Percentiles rank a stretch among this genome's conserved stretches.
phyloP scores from a whole-genome alignment of 1,140 invertebrate genomes.

The Ostrea denselamellosa region DNA sequence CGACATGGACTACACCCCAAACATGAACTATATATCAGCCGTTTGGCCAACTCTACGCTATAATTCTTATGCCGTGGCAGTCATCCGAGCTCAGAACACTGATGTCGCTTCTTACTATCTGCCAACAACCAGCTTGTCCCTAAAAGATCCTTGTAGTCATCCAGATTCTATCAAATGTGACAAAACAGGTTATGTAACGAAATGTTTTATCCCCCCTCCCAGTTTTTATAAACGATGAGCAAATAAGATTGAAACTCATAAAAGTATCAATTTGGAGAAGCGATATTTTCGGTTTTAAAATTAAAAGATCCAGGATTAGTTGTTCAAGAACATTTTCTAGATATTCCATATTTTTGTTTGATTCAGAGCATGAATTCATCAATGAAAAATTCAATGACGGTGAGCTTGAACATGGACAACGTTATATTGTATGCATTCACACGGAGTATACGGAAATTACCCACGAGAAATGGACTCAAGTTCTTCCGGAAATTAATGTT shows the following conservation, averaged over 20 bases:
- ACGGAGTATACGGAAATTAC: conserved; percentile 49
- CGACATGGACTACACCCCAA: conserved; percentile 61
- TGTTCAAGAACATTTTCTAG: background rate
- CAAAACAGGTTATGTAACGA: conserved; percentile 38
- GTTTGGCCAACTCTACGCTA: conserved; percentile 63
- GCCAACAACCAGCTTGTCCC: background rate
- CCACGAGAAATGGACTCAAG: conserved; percentile 54
- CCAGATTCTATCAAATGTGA: conserved; percentile 52
- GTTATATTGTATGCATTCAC: conserved; percentile 60
- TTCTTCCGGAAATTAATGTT: conserved; percentile 45
- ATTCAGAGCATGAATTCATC: conserved; percentile 53
- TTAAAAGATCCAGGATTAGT: too few species aligned
- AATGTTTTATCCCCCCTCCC: too few species aligned
- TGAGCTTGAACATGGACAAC: conserved; percentile 55
- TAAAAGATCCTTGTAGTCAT: conserved; percentile 55
- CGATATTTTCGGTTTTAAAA: too few species aligned
- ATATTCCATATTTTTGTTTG: background rate
- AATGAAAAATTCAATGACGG: conserved; percentile 47
- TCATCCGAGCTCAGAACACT: conserved; percentile 44
- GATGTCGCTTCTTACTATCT: conserved; percentile 50
- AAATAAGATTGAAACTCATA: too few species aligned
- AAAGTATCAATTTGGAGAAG: too few species aligned
- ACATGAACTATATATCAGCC: conserved; percentile 63
- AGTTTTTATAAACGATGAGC: too few species aligned
- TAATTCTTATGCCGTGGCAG: conserved; percentile 55